A percentile compares a stretch with the other conserved stretches of the same genome.
phyloP scores from a whole-genome alignment of 2,888 invertebrate species.

The Chrysomela aeneicollis region DNA sequence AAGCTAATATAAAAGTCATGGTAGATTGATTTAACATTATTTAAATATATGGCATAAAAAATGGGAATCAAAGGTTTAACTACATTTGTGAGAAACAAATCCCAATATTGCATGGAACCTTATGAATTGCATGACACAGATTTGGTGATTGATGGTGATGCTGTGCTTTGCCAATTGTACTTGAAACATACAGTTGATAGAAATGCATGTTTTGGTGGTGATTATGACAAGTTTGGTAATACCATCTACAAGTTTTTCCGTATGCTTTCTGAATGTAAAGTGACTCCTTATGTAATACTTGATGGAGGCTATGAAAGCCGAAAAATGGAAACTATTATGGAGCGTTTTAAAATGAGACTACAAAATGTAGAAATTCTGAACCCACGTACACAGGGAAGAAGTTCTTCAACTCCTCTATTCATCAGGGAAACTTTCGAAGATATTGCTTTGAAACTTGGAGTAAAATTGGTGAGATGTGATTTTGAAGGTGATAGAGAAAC shows the following conservation, averaged over 20 bases:
- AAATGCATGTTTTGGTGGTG: constrained; percentile 82
- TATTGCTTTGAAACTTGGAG: constrained; percentile 70
- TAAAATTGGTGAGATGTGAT: constrained; percentile 76
- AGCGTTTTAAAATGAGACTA: constrained; percentile 48
- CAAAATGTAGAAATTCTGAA: constrained; percentile 62
- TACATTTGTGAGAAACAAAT: constrained; percentile 75
- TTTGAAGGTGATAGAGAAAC: constrained; percentile 93
- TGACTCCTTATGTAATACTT: constrained; percentile 77
- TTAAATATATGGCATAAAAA: neutral
- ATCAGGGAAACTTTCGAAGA: constrained; percentile 78
- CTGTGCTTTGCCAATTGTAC: constrained; percentile 76
- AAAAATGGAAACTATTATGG: constrained; percentile 47
- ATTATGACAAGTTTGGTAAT: constrained; percentile 80
- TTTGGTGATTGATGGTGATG: constrained; percentile 83
- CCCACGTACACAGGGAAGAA: constrained; percentile 64
- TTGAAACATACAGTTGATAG: constrained; percentile 61
- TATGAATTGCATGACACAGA: constrained; percentile 72
- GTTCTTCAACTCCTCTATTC: constrained; percentile 77
- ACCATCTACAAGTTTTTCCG: constrained; percentile 74
- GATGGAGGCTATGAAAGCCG: constrained; percentile 73
- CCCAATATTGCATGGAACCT: constrained; percentile 70
- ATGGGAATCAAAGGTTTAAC: constrained; percentile 81
- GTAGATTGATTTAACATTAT: no score
- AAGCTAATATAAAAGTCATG: no score
- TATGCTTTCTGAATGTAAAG: constrained; percentile 72